Evolutionary conservation across 2,888 invertebrate genomes (phyloP).

Genomic region (Acleris holmiana): DNA sequence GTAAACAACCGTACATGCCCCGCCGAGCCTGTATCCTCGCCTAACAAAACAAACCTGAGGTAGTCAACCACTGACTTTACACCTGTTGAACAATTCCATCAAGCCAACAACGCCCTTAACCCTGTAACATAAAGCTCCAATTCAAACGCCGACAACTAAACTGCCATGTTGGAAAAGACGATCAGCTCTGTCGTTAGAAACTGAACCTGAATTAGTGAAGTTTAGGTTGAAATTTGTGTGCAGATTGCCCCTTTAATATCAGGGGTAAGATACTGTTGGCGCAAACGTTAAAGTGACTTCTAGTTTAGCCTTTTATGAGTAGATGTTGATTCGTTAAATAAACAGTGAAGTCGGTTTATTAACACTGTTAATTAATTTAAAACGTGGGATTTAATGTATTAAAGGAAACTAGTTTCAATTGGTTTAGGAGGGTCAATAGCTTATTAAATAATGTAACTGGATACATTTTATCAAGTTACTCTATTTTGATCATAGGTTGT

Average conservation of each 20-base stretch:
- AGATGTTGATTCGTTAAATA: slow-evolving; percentile 15
- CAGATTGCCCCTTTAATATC: neutral
- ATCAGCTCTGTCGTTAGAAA: neutral
- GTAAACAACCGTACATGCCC: slow-evolving; percentile 8
- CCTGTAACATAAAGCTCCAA: neutral
- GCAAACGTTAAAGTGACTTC: slow-evolving; percentile 2
- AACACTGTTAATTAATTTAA: neutral
- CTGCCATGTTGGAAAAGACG: neutral
- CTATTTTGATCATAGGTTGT: too few species aligned
- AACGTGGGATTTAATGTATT: neutral
- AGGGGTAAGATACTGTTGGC: slow-evolving; percentile 13
- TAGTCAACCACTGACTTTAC: slow-evolving; percentile 15
- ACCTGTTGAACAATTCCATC: slow-evolving; percentile 10
- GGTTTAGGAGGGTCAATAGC: neutral
- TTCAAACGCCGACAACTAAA: neutral
- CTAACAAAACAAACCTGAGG: slow-evolving; percentile 18
- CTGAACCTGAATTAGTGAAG: neutral
- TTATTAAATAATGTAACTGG: too few species aligned
- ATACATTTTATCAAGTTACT: too few species aligned
- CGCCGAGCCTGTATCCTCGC: slow-evolving; percentile 3
- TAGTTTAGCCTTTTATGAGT: slow-evolving; percentile 2
- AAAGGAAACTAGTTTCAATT: slow-evolving; percentile 7
- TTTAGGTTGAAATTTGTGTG: neutral
- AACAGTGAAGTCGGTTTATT: neutral
- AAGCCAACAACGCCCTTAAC: neutral